Base-by-base conservation (phyloP, 2,113 vertebrate genomes). In the Sylvia atricapilla region DNA sequence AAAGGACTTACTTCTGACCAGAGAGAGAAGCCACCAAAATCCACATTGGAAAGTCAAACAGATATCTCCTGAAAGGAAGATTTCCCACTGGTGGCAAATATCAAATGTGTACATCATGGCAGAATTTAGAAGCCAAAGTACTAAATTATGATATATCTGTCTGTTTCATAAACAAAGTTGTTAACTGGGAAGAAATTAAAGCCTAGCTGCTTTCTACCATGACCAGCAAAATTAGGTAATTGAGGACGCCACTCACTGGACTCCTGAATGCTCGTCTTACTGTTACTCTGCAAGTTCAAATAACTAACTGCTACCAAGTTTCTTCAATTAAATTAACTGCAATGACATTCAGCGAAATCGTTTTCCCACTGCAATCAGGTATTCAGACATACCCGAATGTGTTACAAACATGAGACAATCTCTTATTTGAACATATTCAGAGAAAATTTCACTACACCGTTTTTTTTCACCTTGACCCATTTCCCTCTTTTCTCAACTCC, bases 111-210 rank as follows among this genome's bases (percentile, higher is more conserved):
- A n/a, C 14, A 7, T 43, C 68, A 66, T 0, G 0, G 53, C 19
- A 94, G 19, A 94, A 73, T 80, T 83, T 12, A 80, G 50, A 76
- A 92, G 31, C 6, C 47, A 43, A 86, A 77, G 24, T 31, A 68
- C 11, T 39, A 41, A 70, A 77, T 52, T 50, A 84, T 11, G 16
- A 93, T 39, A 17, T 28, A 93, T 37, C 27, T 77, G 46, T 41
- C 50, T 59, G 43, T 55, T 95, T 91, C 90, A 96, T 58, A 95
- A 95, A 91, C 85, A 91, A 88, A 93, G 60, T 78, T 89, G 52
- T 86, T 96, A 94, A 53, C 68, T 18, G 30, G 14, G 60, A 77
- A 95, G 37, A 96, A 94, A 96, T 95, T 74, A 95, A 76, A 89
- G 78, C 19, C n/a, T 50, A 66, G 82, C 67, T 80, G 49, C 43